phyloP scores from a whole-genome alignment of 2,888 invertebrate genomes.

The Cacoxenus indagator region DNA sequence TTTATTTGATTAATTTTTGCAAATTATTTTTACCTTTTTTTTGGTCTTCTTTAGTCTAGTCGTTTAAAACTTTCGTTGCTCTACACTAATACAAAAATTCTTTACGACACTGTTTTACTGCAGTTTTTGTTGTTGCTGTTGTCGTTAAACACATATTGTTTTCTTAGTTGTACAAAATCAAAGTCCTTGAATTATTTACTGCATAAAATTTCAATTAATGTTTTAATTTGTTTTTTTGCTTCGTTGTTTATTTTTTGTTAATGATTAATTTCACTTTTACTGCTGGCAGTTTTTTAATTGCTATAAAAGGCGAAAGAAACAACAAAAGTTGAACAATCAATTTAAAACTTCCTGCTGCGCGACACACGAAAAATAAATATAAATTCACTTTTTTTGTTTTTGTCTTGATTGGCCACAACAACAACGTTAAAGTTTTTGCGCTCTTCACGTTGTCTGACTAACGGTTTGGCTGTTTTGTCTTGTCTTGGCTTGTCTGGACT shows the following conservation, averaged over 20 bases:
- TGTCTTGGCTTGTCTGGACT: too few relatives aligned
- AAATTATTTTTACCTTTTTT: constrained; percentile 3
- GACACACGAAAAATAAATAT: background rate
- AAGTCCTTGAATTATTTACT: constrained; percentile 6
- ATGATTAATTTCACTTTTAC: background rate
- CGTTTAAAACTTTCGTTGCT: background rate
- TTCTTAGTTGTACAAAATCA: constrained; percentile 23
- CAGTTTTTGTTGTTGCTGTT: constrained; percentile 28
- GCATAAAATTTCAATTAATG: background rate
- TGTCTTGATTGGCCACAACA: constrained; percentile 21
- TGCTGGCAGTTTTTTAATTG: constrained; percentile 30
- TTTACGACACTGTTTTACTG: constrained; percentile 4
- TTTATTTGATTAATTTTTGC: background rate
- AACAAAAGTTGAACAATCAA: constrained; percentile 39
- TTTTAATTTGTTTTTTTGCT: too few relatives aligned
- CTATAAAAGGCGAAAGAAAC: constrained; percentile 21
- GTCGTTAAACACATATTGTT: constrained; percentile 41
- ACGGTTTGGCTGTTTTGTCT: constrained; percentile 33
- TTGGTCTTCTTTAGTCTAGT: background rate
- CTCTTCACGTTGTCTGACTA: background rate
- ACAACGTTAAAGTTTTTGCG: background rate
- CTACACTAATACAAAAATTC: background rate
- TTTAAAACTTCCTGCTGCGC: background rate
- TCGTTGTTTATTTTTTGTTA: background rate
- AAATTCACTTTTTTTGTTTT: background rate